Percentiles rank a stretch among this genome's conserved stretches.
phyloP scores from a whole-genome alignment of 2,888 invertebrate species.

The Tetragonula carbonaria region DNA sequence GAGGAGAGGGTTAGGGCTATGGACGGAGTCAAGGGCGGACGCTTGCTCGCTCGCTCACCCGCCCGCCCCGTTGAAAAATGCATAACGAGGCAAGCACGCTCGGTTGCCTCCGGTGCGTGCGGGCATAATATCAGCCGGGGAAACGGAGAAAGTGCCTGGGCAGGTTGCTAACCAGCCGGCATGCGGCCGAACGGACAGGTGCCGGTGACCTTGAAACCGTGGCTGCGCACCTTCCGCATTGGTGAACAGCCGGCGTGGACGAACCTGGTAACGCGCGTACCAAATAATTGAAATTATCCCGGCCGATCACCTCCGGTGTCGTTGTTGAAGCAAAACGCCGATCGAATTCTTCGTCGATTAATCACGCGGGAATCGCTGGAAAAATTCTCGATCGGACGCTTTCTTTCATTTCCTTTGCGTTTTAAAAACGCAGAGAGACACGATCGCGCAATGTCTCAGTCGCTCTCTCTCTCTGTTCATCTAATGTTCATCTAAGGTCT shows the following conservation, averaged over 20 bases:
- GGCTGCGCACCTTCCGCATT: conserved; percentile 56
- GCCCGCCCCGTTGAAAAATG: conserved; percentile 37
- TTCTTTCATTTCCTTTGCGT: no score
- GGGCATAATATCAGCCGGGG: conserved; percentile 51
- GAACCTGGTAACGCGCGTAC: background rate
- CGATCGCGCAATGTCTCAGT: no score
- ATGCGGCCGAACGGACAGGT: conserved; percentile 51
- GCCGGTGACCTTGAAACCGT: conserved; percentile 54
- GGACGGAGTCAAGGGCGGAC: conserved; percentile 19
- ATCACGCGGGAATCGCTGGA: background rate
- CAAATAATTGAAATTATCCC: conserved; percentile 42
- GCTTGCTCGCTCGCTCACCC: background rate
- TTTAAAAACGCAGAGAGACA: no score
- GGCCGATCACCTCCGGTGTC: background rate
- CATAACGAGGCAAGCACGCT: conserved; percentile 35
- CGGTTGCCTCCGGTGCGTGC: conserved; percentile 17
- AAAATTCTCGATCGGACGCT: no score
- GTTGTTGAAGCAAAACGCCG: background rate
- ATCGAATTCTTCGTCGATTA: background rate
- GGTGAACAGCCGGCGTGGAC: conserved; percentile 37
- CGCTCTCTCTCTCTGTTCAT: no score
- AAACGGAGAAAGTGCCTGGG: conserved; percentile 62
- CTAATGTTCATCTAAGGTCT: no score
- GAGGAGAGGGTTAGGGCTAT: conserved; percentile 3
- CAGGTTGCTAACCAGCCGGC: conserved; percentile 53